These are phyloP conservation scores for Tetramorium simillimum DNA, from an alignment of 1,140 invertebrate genomes.

Conservation along the genomic window DNA sequence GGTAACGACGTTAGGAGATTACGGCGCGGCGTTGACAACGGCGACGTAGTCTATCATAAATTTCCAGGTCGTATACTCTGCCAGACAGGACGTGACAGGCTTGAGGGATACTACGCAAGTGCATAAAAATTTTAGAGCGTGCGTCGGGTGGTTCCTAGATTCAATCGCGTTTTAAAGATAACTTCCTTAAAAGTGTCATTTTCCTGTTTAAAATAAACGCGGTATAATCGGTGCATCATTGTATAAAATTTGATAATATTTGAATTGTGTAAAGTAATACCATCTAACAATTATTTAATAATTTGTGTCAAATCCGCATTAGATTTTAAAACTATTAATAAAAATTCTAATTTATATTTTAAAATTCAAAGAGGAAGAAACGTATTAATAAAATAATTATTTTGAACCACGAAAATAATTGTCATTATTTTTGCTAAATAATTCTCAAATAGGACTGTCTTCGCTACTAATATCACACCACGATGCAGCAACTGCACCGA, in stretches of 20 bases:
- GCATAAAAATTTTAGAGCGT: slow-evolving; percentile 34
- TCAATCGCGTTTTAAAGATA: slow-evolving; percentile 43
- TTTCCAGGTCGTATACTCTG: slow-evolving; percentile 54
- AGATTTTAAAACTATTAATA: not conserved
- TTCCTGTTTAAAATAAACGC: not conserved
- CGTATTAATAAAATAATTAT: not conserved
- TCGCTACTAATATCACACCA: not conserved
- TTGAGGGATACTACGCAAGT: slow-evolving; percentile 39
- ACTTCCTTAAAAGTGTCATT: not conserved
- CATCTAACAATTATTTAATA: not conserved
- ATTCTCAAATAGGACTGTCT: not conserved
- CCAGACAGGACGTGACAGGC: slow-evolving; percentile 55
- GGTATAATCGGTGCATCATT: not conserved
- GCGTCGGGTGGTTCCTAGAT: not conserved
- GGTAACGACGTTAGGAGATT: slow-evolving; percentile 64
- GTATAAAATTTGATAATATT: not conserved
- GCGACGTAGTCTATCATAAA: slow-evolving; percentile 62
- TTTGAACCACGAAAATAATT: not conserved
- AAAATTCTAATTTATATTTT: not conserved
- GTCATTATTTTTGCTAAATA: not conserved
- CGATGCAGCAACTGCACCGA: not conserved
- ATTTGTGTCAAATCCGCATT: not conserved
- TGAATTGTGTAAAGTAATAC: not conserved
- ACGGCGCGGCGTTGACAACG: slow-evolving; percentile 47
- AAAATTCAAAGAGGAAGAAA: not conserved